These are phyloP conservation scores for Drosophila trapezifrons DNA, from an alignment of 1,140 invertebrate species.

Conservation along the genomic window DNA sequence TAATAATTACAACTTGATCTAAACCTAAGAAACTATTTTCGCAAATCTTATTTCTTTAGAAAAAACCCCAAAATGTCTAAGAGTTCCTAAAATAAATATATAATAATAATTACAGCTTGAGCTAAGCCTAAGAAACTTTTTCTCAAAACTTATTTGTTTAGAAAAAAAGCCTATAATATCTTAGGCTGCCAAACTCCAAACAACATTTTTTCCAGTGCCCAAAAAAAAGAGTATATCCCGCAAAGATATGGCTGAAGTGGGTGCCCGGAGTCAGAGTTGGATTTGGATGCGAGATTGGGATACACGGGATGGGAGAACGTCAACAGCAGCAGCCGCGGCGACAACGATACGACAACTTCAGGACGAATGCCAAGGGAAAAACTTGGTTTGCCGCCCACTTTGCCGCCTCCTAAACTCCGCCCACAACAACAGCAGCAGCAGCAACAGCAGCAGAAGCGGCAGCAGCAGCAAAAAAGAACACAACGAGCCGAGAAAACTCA, in stretches of 20 bases:
- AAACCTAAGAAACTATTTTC: too few species aligned
- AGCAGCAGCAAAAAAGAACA: conserved; percentile 44
- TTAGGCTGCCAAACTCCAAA: too few species aligned
- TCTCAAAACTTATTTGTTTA: background rate
- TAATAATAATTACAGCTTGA: fast-evolving
- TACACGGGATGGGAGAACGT: conserved; percentile 48
- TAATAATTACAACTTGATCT: too few species aligned
- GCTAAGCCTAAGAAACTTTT: background rate
- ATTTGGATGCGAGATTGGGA: conserved; percentile 26
- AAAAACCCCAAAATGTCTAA: too few species aligned
- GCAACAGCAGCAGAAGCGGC: conserved; percentile 4
- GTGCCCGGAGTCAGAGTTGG: conserved; percentile 21
- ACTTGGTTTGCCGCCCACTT: conserved; percentile 57
- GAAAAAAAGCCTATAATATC: too few species aligned
- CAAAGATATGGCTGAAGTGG: conserved; percentile 22
- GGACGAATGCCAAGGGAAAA: conserved; percentile 65
- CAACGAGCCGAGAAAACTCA: conserved; percentile 84
- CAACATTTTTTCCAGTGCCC: conserved; percentile 4
- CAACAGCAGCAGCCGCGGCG: conserved; percentile 56
- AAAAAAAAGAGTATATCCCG: conserved; percentile 7
- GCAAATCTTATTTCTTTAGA: too few species aligned
- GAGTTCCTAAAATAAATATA: background rate
- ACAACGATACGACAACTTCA: conserved; percentile 67
- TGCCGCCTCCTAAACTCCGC: conserved; percentile 29
- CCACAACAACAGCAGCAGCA: conserved; percentile 35